Evolutionary conservation across 2,797 vertebrate species (phyloP), one percentile per base, ranked within the genome.

Genomic region (Acomys russatus): DNA sequence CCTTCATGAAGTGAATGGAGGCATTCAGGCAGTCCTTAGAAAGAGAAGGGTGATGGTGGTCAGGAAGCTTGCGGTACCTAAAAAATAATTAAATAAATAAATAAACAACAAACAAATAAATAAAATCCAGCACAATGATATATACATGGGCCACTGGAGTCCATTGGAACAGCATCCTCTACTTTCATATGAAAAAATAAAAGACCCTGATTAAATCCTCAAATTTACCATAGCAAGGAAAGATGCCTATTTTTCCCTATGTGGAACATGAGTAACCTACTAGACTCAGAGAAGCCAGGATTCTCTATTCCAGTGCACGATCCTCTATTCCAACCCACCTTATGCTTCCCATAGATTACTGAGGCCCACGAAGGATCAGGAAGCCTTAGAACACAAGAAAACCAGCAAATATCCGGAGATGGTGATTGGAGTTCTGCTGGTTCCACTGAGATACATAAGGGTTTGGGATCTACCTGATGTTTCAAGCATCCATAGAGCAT

Each of bases 31-130:
- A 85, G 28, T 92, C 80, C 3, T 38, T 28, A 80, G 98, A 91
- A 95, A 98, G 96, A 35, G 97, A 71, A 7, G 98, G 98, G 88
- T 98, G 98, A 38, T 54, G 33, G 97, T 99, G 97, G 84, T 99
- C 98, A 1, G 99, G 99, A 95, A 98, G 97, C 92, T 99, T 98
- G 59, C 97, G 97, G 96, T 98, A 98, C 71, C 98, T 99, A 35
- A 20, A 17, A 56, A 44, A 44, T 15, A 84, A 64, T 77, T 7
- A 28, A 70, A 59, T 54, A 54, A 44, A 44, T 4, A 44, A 44
- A 3, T 44, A 44, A 44, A 44, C 44, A 44, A 22, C 11, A 84
- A 64, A 82, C 7, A 28, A 70, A 59, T 54, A 54, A 44, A 44
- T 44, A 44, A 44, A 3, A 61, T 3, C 8, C 9, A 44, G 33